Base-by-base conservation (phyloP, 2,888 invertebrate species). In the Sclerodermus sp. region DNA sequence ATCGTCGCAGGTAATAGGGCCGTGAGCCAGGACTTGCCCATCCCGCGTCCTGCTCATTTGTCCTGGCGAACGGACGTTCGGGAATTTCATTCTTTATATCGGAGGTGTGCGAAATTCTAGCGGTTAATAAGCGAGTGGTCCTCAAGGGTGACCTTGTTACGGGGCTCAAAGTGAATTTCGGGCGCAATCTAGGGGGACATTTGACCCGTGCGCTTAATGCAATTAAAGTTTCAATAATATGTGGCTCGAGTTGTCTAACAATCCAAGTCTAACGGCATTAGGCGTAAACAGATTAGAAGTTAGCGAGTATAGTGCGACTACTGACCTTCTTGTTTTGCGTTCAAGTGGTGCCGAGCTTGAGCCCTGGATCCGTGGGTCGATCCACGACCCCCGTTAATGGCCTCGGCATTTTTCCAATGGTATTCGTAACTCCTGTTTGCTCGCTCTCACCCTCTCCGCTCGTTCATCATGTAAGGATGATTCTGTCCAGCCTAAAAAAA, bases 31-130 rank as follows among this genome's bases (percentile, higher is more conserved):
- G 68, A 63, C 58, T 61, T 65, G 68, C 64, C 67, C 67, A 67
- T 67, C 58, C 67, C 68, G 67, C 64, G 68, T 51, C 62, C 57
- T 67, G 61, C 58, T 67, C 67, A 68, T 68, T 67, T 63, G 66
- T 63, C 60, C 64, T 59, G 51, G 2, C 31, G 12, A 12, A 34
- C n/a, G n/a, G n/a, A n/a, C n/a, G n/a, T n/a, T n/a, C n/a, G n/a
- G n/a, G n/a, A n/a, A n/a, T n/a, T n/a, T n/a, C n/a, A n/a, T n/a
- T n/a, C n/a, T n/a, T n/a, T n/a, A n/a, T n/a, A n/a, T n/a, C n/a
- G n/a, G n/a, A n/a, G n/a, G n/a, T n/a, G n/a, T n/a, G n/a, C n/a
- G n/a, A n/a, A n/a, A n/a, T n/a, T n/a, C n/a, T n/a, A n/a, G n/a
- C n/a, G n/a, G n/a, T n/a, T n/a, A n/a, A n/a, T n/a, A n/a, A n/a